These are phyloP conservation scores for Cyprinus carpio DNA, from an alignment of 2,113 vertebrate species.

Conservation along the genomic window DNA sequence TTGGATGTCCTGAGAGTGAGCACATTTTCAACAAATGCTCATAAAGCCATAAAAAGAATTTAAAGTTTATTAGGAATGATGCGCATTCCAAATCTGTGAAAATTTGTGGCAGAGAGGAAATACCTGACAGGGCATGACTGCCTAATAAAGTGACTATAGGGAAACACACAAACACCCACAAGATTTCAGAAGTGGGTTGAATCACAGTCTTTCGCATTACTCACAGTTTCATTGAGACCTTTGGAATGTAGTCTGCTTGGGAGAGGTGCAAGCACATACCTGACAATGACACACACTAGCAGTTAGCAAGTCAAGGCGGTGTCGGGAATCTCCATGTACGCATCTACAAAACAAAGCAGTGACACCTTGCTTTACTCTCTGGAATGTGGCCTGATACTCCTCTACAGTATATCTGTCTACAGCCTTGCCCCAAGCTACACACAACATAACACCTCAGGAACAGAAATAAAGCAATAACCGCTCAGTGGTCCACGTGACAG, in stretches of 20 bases:
- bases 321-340: not conserved
- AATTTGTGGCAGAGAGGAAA: not conserved
- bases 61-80: not conserved
- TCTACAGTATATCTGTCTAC: not conserved
- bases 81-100: not conserved
- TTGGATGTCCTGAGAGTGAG: not conserved
- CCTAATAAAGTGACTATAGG: conserved; percentile 1
- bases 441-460: not conserved
- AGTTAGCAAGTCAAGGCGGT: conserved; percentile 26
- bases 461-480: not conserved
- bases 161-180: conserved; percentile 3
- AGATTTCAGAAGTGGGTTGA: not conserved
- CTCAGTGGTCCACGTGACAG: not conserved
- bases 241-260: conserved; percentile 24
- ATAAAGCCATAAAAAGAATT: not conserved
- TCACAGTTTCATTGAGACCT: not conserved
- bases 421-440: not conserved
- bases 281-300: not conserved
- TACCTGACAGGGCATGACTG: not conserved
- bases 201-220: not conserved
- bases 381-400: not conserved
- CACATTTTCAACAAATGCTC: not conserved
- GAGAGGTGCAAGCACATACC: not conserved
- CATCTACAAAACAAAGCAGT: not conserved
- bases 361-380: not conserved